Evolutionary conservation across 2,113 vertebrate genomes (phyloP).

Genomic region (Morone chrysops): DNA sequence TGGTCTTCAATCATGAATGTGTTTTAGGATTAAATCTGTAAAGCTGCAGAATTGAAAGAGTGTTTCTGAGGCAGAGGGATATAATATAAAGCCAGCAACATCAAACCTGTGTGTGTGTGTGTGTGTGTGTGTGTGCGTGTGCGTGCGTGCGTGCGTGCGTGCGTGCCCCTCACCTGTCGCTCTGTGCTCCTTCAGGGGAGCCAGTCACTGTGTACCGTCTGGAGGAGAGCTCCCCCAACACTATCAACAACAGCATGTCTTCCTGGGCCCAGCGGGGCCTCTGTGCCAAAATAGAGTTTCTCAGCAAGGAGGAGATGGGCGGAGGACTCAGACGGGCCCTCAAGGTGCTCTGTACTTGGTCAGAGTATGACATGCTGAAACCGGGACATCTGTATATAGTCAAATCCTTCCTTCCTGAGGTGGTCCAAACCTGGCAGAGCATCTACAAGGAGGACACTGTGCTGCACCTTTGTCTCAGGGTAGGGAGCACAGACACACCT

Average conservation of each 20-base stretch:
- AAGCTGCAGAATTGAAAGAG: neutral
- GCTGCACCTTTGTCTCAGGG: conserved; percentile 97
- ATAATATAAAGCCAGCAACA: neutral
- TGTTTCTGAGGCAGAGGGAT: neutral
- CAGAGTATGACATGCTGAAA: conserved; percentile 96
- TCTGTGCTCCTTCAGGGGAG: conserved; percentile 86
- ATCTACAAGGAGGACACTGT: conserved; percentile 98
- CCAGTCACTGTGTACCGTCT: conserved; percentile 97
- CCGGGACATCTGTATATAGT: conserved; percentile 97
- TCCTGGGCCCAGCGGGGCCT: conserved; percentile 98
- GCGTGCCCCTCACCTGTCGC: neutral
- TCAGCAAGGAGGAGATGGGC: conserved; percentile 99
- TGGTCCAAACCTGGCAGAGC: conserved; percentile 96
- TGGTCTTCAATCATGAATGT: neutral
- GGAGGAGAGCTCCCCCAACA: conserved; percentile 97
- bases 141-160: neutral
- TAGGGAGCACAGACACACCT: conserved; percentile 70
- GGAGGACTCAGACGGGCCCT: conserved; percentile 95
- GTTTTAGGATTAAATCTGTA: neutral
- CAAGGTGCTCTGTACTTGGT: conserved; percentile 98
- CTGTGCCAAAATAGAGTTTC: conserved; percentile 98
- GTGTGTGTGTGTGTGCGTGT: neutral
- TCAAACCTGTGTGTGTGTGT: neutral
- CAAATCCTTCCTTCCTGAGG: conserved; percentile 97
- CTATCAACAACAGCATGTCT: conserved; percentile 99